A percentile compares a stretch with the other conserved stretches of the same genome.
Conservation (phyloP, 2,888 invertebrate genomes). For the Pachycephus smyrnensis region DNA sequence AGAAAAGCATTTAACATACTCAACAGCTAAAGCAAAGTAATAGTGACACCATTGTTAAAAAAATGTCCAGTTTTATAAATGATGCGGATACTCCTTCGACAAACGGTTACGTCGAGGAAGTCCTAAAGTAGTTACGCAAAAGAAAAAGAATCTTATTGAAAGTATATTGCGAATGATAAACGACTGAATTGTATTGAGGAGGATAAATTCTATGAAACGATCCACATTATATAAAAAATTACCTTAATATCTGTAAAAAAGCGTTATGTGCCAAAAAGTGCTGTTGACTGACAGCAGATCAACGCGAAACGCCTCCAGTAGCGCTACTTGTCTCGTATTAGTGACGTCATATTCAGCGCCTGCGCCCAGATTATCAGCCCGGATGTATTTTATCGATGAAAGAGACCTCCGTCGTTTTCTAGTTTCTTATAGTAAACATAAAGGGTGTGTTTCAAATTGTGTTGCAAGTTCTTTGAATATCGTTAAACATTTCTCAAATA, state of each 20-base stretch:
- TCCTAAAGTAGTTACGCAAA: neutral
- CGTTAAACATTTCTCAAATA: too few species aligned
- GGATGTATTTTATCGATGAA: neutral
- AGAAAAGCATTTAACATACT: neutral
- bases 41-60: neutral
- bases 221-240: neutral
- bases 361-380: neutral
- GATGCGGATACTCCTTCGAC: neutral
- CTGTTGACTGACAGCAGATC: conserved; percentile 20
- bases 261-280: neutral
- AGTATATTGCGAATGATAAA: neutral
- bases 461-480: too few species aligned
- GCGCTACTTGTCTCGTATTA: conserved; percentile 11
- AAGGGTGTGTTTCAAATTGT: too few species aligned
- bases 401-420: neutral
- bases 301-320: conserved; percentile 17
- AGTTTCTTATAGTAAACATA: too few species aligned
- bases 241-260: neutral
- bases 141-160: neutral
- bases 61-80: neutral
- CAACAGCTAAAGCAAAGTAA: neutral
- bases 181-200: neutral
- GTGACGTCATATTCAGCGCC: neutral
- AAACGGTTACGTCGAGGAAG: neutral
- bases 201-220: neutral